Base-by-base conservation (phyloP, 2,888 invertebrate genomes). In the Cheiracanthium punctorium region DNA sequence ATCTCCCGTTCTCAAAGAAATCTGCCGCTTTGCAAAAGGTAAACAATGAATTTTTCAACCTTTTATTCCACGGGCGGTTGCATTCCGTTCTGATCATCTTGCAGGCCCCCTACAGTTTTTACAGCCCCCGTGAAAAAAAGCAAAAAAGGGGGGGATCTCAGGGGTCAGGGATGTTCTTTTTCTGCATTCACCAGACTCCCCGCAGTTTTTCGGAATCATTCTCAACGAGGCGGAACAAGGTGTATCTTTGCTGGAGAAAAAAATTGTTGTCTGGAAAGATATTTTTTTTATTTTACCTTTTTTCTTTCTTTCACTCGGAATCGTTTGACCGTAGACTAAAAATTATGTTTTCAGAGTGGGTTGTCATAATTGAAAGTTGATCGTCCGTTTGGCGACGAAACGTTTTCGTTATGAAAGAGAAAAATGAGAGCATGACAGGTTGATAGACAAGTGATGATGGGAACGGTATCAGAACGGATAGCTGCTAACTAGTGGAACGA, bases 121-220 rank as follows among this genome's bases (percentile, higher is more conserved):
- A 24, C 28, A 48, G 32, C 58, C 69, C 48, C 29, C 43, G 14
- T n/a, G n/a, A n/a, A n/a, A n/a, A n/a, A n/a, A n/a, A n/a, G n/a
- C n/a, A n/a, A n/a, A n/a, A 33, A 28, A 32, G 41, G 30, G 80
- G 30, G 32, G 74, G 58, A 29, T 14, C 28, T 12, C 10, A 32
- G 64, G 64, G 74, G 58, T 64, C 58, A 64, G 64, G 64, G 64
- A 64, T 58, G 30, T 33, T 64, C 37, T 24, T 30, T n/a, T 64
- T 14, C 24, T 0, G 4, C 5, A 12, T 67, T 30, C 10, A 14
- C 4, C 1, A 58, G 75, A 58, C 64, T 37, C 75, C 82, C 82
- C 82, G 82, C 82, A 29, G 82, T 58, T 20, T 75, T 70, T 82
- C 58, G 70, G 75, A 82, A 82, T 82, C 74, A 70, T 75, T 74